A percentile compares a stretch with the other conserved stretches of the same genome.
Evolutionary conservation across 1,140 invertebrate species (phyloP).

Genomic region (Macrocentrus cingulum): DNA sequence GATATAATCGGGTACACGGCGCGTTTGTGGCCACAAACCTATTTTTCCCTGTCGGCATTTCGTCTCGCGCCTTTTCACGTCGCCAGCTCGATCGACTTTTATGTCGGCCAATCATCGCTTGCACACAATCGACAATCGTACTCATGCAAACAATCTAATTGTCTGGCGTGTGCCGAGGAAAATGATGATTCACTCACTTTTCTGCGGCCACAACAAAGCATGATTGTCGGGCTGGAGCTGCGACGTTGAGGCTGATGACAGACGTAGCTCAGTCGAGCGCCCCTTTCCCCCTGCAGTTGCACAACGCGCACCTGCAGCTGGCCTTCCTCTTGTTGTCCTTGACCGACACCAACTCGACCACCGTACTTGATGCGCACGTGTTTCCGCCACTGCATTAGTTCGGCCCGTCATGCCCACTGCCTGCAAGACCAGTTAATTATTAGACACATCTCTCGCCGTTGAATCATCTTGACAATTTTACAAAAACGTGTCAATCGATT

Average conservation of each 20-base stretch:
- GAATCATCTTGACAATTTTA: no score
- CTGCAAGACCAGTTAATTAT: conserved; percentile 18
- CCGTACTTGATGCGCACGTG: conserved; percentile 61
- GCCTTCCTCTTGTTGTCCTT: conserved; percentile 54
- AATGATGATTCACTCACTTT: conserved; percentile 63
- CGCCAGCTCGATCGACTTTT: no score
- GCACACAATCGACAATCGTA: no score
- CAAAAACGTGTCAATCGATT: conserved; percentile 1
- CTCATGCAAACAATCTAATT: conserved; percentile 14
- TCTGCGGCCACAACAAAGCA: conserved; percentile 85
- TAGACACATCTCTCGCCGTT: no score
- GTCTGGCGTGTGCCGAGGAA: conserved; percentile 9
- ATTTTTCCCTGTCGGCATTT: neutral
- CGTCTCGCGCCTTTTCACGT: neutral
- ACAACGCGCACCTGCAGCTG: conserved; percentile 57
- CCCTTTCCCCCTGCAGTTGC: conserved; percentile 55
- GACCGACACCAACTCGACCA: conserved; percentile 60
- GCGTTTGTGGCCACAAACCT: neutral
- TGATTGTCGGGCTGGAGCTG: conserved; percentile 59
- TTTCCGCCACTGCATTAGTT: conserved; percentile 62
- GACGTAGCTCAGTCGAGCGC: conserved; percentile 54
- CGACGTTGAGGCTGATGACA: conserved; percentile 52
- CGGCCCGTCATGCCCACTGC: conserved; percentile 58
- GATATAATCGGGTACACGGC: conserved; percentile 1
- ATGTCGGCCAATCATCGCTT: neutral